phyloP scores from a whole-genome alignment of 2,113 vertebrate species.

The Leucopsar rothschildi region DNA sequence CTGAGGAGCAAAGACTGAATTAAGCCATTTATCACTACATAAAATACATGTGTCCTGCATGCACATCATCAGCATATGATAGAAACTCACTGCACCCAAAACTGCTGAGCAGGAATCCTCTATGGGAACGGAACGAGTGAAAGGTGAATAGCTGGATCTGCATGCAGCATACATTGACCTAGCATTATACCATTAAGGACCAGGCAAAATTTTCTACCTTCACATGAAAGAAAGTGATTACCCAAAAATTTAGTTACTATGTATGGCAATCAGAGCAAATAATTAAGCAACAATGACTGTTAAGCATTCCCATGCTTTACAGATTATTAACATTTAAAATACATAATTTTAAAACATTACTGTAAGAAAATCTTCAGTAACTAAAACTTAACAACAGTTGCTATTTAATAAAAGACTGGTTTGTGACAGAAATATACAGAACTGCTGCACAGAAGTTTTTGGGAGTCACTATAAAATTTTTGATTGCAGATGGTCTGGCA shows the following conservation, averaged over 20 bases:
- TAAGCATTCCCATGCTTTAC: neutral
- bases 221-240: neutral
- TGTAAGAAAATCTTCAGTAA: neutral
- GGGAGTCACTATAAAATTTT: neutral
- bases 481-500: neutral
- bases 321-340: neutral
- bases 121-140: neutral
- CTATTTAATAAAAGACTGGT: neutral
- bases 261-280: neutral
- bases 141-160: neutral
- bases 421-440: neutral
- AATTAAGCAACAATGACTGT: neutral
- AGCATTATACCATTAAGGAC: neutral
- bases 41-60: neutral
- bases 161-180: neutral
- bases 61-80: neutral
- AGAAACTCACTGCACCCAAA: neutral
- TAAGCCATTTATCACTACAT: slow-evolving; percentile 19
- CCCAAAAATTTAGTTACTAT: neutral
- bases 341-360: neutral
- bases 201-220: neutral
- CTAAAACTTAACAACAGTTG: neutral
- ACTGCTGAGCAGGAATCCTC: neutral
- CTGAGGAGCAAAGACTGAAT: slow-evolving; percentile 40
- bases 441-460: neutral